Percentiles rank a stretch among this genome's conserved stretches.
Conservation (phyloP, 37 sponge, comb jelly and placozoan species). For the Trichoplax adhaerens region DNA sequence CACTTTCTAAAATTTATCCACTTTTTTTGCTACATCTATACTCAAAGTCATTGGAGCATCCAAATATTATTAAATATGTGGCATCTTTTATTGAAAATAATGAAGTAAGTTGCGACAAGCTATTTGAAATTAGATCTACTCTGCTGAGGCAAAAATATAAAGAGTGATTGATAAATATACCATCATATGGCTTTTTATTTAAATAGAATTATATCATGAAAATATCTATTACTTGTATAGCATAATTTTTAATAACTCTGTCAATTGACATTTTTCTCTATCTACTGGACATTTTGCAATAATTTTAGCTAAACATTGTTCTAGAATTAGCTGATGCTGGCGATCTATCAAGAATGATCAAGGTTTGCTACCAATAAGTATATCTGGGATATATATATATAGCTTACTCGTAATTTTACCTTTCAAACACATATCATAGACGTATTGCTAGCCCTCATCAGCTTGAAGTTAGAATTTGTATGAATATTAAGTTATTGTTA, state of each 20-base stretch:
- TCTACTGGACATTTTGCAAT: not conserved
- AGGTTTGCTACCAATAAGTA: conserved; percentile 3
- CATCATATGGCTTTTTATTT: too few relatives aligned
- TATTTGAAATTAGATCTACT: not conserved
- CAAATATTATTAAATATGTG: conserved; percentile 88
- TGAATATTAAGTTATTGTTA: too few relatives aligned
- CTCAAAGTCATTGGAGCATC: conserved; percentile 73
- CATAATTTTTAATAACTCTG: not conserved
- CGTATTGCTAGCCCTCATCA: too few relatives aligned
- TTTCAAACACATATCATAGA: too few relatives aligned
- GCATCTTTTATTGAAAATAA: conserved; percentile 96
- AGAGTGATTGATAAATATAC: not conserved
- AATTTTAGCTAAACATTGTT: conserved; percentile 77
- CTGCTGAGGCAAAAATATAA: conserved; percentile 1
- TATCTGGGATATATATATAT: too few relatives aligned
- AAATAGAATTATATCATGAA: not conserved
- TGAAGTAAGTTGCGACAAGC: conserved; percentile 40
- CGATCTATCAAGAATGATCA: conserved; percentile 91
- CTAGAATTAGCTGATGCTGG: conserved; percentile 99
- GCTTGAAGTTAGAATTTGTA: too few relatives aligned
- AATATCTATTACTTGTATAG: not conserved
- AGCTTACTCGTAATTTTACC: too few relatives aligned
- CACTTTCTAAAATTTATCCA: too few relatives aligned
- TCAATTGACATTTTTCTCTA: not conserved
- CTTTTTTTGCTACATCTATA: too few relatives aligned